Conservation (phyloP, 2,888 invertebrate genomes). For the Himalopsyche kuldschensis region DNA sequence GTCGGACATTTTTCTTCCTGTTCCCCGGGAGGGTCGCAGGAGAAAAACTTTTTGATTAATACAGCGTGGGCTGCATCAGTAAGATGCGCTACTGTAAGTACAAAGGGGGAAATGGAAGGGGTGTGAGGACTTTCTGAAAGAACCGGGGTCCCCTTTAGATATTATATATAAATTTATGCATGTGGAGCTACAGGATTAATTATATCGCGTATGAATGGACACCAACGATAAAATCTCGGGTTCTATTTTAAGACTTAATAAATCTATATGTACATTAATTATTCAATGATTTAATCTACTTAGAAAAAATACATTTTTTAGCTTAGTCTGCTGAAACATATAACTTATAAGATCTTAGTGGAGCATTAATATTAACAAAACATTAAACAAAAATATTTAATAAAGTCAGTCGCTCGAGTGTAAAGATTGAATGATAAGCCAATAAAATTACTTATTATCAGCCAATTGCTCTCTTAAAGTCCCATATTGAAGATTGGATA, state of each 20-base stretch:
- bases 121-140: background rate
- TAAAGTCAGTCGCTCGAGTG: too few species aligned
- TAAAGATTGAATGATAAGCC: too few species aligned
- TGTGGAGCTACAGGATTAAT: background rate
- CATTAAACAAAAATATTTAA: too few species aligned
- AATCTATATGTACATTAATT: background rate
- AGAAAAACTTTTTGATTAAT: constrained; percentile 39
- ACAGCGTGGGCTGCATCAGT: constrained; percentile 7
- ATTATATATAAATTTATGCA: background rate
- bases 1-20: constrained; percentile 34
- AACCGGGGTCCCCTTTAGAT: background rate
- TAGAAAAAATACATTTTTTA: too few species aligned
- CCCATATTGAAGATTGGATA: too few species aligned
- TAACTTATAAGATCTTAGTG: too few species aligned
- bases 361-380: too few species aligned
- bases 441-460: too few species aligned
- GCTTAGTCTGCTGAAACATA: too few species aligned
- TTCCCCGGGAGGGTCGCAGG: constrained; percentile 18
- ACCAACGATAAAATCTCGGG: background rate
- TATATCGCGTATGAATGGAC: background rate
- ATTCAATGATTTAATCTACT: background rate
- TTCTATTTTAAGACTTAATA: background rate
- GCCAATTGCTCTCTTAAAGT: too few species aligned
- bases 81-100: background rate
- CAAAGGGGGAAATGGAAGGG: background rate